phyloP scores from a whole-genome alignment of 1,140 invertebrate genomes.

The Popillia japonica region DNA sequence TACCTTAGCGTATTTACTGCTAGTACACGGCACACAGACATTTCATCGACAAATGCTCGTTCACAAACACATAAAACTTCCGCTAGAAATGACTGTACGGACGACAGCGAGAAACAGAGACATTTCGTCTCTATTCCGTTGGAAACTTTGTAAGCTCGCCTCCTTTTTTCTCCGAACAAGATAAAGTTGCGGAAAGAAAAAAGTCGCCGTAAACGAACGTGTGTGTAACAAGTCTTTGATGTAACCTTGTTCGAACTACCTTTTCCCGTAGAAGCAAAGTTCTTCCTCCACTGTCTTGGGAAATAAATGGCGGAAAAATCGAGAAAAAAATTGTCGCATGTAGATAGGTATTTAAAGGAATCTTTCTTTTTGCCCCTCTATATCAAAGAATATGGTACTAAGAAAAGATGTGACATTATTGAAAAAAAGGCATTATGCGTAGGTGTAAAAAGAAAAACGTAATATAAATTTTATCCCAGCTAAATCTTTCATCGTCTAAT shows the following conservation, averaged over 20 bases:
- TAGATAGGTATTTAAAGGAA: background rate
- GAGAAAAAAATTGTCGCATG: background rate
- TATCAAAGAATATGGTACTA: no score
- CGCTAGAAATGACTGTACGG: background rate
- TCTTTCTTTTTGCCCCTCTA: background rate
- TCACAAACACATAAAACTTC: constrained; percentile 14
- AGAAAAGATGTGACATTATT: no score
- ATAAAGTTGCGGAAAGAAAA: constrained; percentile 23
- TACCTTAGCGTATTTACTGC: background rate
- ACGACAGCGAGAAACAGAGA: background rate
- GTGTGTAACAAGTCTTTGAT: background rate
- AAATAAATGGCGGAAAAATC: constrained; percentile 23
- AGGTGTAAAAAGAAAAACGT: no score
- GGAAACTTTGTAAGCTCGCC: constrained; percentile 13
- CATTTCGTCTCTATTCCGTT: background rate
- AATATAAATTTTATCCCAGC: no score
- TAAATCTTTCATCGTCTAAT: no score
- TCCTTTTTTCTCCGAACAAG: constrained; percentile 1
- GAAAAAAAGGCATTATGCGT: no score
- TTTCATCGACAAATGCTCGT: constrained; percentile 17
- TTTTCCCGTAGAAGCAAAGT: background rate
- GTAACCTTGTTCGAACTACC: background rate
- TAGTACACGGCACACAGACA: background rate
- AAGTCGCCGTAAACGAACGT: constrained; percentile 13
- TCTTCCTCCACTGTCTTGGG: background rate